Evolutionary conservation across 2,888 invertebrate genomes (phyloP), one percentile per base, ranked within the genome.

Genomic region (Tyria jacobaeae): DNA sequence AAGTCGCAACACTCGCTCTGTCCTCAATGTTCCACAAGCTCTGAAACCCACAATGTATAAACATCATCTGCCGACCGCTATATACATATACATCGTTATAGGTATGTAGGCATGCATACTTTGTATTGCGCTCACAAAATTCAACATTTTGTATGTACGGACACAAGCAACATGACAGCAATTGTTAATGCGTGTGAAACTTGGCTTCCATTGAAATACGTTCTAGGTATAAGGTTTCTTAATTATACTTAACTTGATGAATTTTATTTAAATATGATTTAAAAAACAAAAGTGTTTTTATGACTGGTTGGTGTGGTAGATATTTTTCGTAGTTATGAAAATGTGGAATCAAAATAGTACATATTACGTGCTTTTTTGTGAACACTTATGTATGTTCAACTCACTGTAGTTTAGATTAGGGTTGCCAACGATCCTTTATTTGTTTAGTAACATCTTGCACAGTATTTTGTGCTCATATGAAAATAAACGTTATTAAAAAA

Each of bases 1-100:
- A 71, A 76, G 91, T 92, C 79, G 69, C 78, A 69, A 61, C 75
- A 70, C 74, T 64, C 75, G 73, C 66, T 68, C 72, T 71, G 76
- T 82, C 78, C 75, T 82, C 78, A 76, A 66, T 74, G 70, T 68
- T 69, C 69, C 60, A 57, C 71, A 57, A 50, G 59, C 67, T 61
- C 64, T 69, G 61, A 72, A 66, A 71, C 69, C 59, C 66, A 56
- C 35, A 51, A 57, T 67, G 70, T 69, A 75, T 66, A 67, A 67
- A 67, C 51, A 54, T 54, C 39, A 37, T 57, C 53, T 57, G 55
- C 52, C 27, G 24, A 41, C n/a, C 5, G 3, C 3, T n/a, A 39
- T 39, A 39, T 37, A 37, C 25, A 37, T 52, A 10, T 34, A 37
- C 7, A 24, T 24, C 35, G 3, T 15, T 21, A 49, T 52, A 25